Evolutionary conservation across 2,888 invertebrate species (phyloP).

Genomic region (Gisinianus flammeolus): DNA sequence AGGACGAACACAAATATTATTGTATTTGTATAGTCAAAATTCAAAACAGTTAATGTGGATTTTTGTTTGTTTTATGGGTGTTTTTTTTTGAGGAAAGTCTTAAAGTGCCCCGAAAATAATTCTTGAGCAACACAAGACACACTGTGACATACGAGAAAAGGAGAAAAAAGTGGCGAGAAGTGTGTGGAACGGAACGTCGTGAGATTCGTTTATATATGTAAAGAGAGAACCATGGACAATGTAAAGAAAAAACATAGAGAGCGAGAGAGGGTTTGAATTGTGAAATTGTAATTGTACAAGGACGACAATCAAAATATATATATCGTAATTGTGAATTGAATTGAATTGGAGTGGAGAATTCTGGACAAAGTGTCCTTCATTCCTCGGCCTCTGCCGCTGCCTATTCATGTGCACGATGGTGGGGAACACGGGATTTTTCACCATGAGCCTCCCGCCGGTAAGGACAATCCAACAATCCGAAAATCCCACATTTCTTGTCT

Average conservation of each 20-base stretch:
- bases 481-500: no score
- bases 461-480: no score
- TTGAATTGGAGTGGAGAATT: neutral
- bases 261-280: neutral
- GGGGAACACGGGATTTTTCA: constrained; percentile 35
- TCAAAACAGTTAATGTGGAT: no score
- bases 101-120: no score
- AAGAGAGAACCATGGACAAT: neutral
- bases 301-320: neutral
- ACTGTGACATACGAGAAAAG: no score
- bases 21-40: no score
- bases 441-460: constrained; percentile 42
- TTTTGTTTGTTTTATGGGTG: no score
- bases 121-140: no score
- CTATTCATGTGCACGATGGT: constrained; percentile 23
- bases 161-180: neutral
- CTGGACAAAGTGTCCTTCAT: no score
- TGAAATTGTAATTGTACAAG: neutral
- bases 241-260: neutral
- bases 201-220: no score
- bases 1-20: no score
- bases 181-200: neutral
- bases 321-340: neutral
- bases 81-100: no score
- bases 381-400: neutral